Evolutionary conservation across 2,113 vertebrate genomes (phyloP).

Genomic region (Urocolius indicus): DNA sequence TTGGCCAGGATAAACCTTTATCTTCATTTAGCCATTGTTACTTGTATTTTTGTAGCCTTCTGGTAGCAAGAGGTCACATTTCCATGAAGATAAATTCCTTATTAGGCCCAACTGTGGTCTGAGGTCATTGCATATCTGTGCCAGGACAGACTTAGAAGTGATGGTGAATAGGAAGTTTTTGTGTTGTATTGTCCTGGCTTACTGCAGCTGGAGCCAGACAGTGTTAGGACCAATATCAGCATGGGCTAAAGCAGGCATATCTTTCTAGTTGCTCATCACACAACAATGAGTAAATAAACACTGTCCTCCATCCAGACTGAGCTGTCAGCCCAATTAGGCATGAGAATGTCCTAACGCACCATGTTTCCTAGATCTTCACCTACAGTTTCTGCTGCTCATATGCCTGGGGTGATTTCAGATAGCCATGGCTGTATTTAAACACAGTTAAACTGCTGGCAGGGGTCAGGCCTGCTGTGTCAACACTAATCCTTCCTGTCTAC

Average conservation of each 20-base stretch:
- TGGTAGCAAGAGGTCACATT: conserved; percentile 74
- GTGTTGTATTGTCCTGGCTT: conserved; percentile 83
- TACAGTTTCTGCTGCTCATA: conserved; percentile 64
- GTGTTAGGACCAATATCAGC: conserved; percentile 81
- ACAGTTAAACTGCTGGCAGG: conserved; percentile 68
- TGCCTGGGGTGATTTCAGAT: conserved; percentile 78
- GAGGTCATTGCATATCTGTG: conserved; percentile 78
- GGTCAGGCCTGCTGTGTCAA: conserved; percentile 83
- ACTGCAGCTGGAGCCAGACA: conserved; percentile 85
- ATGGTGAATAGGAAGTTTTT: conserved; percentile 90
- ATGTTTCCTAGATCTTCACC: conserved; percentile 75
- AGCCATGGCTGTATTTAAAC: conserved; percentile 71
- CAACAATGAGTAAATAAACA: conserved; percentile 92
- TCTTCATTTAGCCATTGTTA: conserved; percentile 75
- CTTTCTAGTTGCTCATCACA: conserved; percentile 86
- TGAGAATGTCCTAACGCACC: conserved; percentile 62
- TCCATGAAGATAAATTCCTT: conserved; percentile 81
- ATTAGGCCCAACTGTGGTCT: conserved; percentile 63
- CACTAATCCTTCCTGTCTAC: conserved; percentile 87
- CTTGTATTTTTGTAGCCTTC: conserved; percentile 66
- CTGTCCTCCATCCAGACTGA: conserved; percentile 77
- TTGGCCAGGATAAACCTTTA: conserved; percentile 73
- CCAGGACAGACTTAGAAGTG: conserved; percentile 75
- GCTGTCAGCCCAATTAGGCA: conserved; percentile 89
- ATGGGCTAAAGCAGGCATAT: conserved; percentile 76